These are phyloP conservation scores for Drosophila tsacasi DNA, from an alignment of 1,140 invertebrate genomes.

Conservation along the genomic window DNA sequence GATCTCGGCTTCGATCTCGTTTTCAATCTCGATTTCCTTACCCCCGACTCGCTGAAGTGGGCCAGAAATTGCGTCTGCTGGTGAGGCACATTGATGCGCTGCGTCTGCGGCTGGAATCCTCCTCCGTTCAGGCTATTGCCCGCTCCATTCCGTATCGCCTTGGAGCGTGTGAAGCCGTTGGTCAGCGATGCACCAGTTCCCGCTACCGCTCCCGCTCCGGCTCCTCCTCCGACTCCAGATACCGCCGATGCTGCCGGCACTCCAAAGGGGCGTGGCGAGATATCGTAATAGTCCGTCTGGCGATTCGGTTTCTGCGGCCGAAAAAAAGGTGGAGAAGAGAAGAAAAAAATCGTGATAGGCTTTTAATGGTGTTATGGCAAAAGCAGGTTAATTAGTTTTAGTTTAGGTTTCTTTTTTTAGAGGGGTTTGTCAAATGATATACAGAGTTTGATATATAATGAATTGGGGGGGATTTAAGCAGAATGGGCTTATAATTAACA, in stretches of 20 bases:
- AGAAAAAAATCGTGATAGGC: constrained; percentile 28
- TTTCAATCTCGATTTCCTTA: constrained; percentile 51
- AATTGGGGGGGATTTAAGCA: constrained; percentile 11
- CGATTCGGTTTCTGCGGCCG: constrained; percentile 71
- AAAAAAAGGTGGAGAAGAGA: constrained; percentile 25
- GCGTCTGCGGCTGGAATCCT: constrained; percentile 62
- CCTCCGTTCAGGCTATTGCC: constrained; percentile 58
- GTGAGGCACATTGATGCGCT: constrained; percentile 76
- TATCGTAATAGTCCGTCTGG: constrained; percentile 83
- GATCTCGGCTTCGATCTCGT: constrained; percentile 10
- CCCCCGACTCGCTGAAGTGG: constrained; percentile 74
- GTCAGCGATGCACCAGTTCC: constrained; percentile 40
- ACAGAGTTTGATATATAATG: constrained; percentile 36
- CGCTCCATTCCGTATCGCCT: constrained; percentile 75
- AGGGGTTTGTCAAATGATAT: constrained; percentile 19
- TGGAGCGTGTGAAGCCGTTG: constrained; percentile 71
- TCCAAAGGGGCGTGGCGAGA: constrained; percentile 83
- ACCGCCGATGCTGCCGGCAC: constrained; percentile 40
- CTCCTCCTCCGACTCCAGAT: constrained; percentile 14
- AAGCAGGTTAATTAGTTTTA: constrained; percentile 60
- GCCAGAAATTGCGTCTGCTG: constrained; percentile 82
- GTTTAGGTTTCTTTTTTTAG: constrained; percentile 26
- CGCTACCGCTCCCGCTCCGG: constrained; percentile 8
- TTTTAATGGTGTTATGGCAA: constrained; percentile 51
- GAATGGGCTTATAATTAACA: constrained; percentile 33